Base-by-base conservation (phyloP, 2,888 invertebrate genomes). In the Eudemis profundana region DNA sequence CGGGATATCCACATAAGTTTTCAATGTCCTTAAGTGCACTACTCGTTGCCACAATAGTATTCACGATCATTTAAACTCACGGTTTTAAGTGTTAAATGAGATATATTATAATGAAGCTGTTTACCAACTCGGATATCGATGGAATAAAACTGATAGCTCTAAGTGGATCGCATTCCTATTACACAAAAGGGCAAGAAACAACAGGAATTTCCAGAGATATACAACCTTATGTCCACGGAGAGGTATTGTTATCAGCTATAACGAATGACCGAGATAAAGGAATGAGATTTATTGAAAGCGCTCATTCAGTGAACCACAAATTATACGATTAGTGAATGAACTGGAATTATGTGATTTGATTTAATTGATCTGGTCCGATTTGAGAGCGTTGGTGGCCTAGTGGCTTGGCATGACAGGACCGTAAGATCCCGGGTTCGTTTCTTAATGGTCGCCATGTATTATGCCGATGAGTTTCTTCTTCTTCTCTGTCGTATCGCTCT, bases 211-310 rank as follows among this genome's bases (percentile, higher is more conserved):
- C 33, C 10, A 1, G 33, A 8, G 7, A 8, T 2, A 10, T 33
- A 33, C 8, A 10, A 33, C 33, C 8, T 33, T 33, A 33, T 33
- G 33, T 10, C 10, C 8, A 33, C 33, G 33, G 8, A 33, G 7
- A 8, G 10, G 1, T 10, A 33, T 36, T 17, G 40, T 54, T 54
- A 40, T 54, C 40, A 27, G 38, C 54, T 40, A 38, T 40, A 54
- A 54, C 21, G 10, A 54, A 54, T 42, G 23, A 42, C 54, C n/a
- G 54, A 54, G 54, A 54, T 54, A 54, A 27, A 10, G 27, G 40
- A 54, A 54, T 54, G 27, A 17, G 40, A 54, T 54, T 54, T 54
- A 54, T 42, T 27, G 40, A 54, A 54, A 27, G 15, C 27, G 7
- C 40, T 53, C 53, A 53, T 38, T 49, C 49, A 17, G 15, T 38